Base-by-base conservation (phyloP, 2,888 invertebrate species). In the Nephrotoma guestfalica region DNA sequence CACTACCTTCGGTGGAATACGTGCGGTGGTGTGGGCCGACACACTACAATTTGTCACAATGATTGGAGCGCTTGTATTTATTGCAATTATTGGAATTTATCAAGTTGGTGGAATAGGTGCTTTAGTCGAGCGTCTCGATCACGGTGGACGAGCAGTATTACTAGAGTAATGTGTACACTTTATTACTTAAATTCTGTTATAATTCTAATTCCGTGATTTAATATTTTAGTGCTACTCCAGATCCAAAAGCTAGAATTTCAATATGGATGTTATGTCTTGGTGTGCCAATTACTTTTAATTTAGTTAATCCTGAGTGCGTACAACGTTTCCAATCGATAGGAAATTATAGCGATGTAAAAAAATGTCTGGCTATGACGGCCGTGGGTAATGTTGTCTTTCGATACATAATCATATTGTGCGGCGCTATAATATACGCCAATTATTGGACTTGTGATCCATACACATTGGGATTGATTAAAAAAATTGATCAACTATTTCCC, bases 401-500 rank as follows among this genome's bases (percentile, higher is more conserved):
- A 89, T 88, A 93, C 6, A 88, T 94, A 1, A 93, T 94, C 0
- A 93, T 93, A 87, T 92, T 93, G 41, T 92, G 93, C 43, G 95
- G 95, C 0, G 89, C 95, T n/a, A 92, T 93, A 0, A 91, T 95
- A 88, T 94, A 93, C 88, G 93, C 94, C 0, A 94, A 93, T 91
- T 95, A 94, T 88, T 92, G 93, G 87, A 93, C 93, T 4, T 95
- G 95, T 88, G 95, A 95, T 90, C 95, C 95, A 0, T 89, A 94
- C 0, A 89, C 92, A 15, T 92, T 94, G 2, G 92, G 93, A 57
- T 93, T 92, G 88, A 93, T 94, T 42, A 91, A 92, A 83, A 93
- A 92, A 89, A 92, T 92, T 88, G 94, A 94, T 89, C 93, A 94
- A 93, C 90, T 95, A 15, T 92, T 96, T 5, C 95, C 96, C 0